phyloP scores from a whole-genome alignment of 2,888 invertebrate species.

The Antitype chi region DNA sequence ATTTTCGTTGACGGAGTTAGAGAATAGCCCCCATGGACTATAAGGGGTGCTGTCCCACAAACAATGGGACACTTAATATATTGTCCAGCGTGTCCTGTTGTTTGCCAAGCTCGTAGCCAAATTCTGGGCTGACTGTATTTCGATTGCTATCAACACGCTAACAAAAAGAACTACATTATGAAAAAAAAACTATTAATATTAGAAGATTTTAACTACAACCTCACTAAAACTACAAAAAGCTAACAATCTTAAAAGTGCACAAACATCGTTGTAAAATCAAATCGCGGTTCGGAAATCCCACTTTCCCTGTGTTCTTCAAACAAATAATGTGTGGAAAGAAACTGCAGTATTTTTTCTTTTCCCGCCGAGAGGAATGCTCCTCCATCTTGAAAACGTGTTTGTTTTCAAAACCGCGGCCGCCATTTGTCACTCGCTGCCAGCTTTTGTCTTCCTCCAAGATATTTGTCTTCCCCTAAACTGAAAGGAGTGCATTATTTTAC shows the following conservation, averaged over 20 bases:
- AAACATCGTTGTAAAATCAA: constrained; percentile 17
- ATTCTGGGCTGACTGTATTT: too few species aligned
- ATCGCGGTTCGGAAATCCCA: constrained; percentile 1
- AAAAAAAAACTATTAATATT: neutral
- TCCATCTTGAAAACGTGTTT: constrained; percentile 57
- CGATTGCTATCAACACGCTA: too few species aligned
- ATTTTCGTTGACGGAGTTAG: too few species aligned
- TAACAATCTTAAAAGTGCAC: neutral
- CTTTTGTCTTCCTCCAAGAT: constrained; percentile 60
- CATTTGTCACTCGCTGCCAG: constrained; percentile 65
- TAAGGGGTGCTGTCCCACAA: too few species aligned
- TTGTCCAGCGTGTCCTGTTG: too few species aligned
- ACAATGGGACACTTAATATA: too few species aligned
- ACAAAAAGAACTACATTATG: neutral
- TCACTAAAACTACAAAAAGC: neutral
- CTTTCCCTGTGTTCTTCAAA: constrained; percentile 31
- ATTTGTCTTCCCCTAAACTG: constrained; percentile 57
- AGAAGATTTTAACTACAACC: too few species aligned
- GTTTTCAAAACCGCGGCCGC: constrained; percentile 64
- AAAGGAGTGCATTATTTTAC: constrained; percentile 56
- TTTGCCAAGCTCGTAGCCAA: too few species aligned
- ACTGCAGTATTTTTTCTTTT: constrained; percentile 60
- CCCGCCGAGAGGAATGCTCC: constrained; percentile 28
- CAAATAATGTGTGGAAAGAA: constrained; percentile 51
- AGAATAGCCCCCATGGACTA: too few species aligned